Evolutionary conservation across 2,797 vertebrate species (phyloP), one percentile per base, ranked within the genome.

Genomic region (Chrysocyon brachyurus): DNA sequence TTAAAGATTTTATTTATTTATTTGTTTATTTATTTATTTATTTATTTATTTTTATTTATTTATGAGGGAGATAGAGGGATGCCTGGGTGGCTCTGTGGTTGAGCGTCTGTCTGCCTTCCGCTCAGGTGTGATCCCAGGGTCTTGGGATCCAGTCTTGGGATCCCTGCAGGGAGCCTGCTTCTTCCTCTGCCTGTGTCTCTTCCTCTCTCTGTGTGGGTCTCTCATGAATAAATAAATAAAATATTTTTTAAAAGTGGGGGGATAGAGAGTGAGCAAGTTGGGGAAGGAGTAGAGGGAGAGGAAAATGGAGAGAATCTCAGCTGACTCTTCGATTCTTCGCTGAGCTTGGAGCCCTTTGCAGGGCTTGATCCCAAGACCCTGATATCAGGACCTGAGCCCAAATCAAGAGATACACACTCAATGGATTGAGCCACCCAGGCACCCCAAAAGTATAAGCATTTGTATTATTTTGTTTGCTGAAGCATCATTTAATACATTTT

Each of bases 381-480:
- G 17, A 68, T 8, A 68, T 68, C 66, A 68, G 66, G n/a, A 68
- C 17, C n/a, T 68, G 66, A 68, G 21, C n/a, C n/a, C n/a, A 68
- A 68, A 21, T 33, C 66, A 33, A 33, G 66, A 68, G 66, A 68
- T n/a, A 33, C n/a, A 68, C 17, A 19, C 19, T 68, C n/a, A 19
- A 68, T 9, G 16, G 28, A 33, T 9, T 33, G 66, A 68, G 66
- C n/a, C n/a, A 33, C 64, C 31, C 66, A 68, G n/a, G 66, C 0
- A 14, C 66, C n/a, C 16, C 31, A 0, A 6, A 91, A 90, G 40
- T 73, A 21, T 63, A 88, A 85, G 36, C 72, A 77, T 86, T 89
- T 87, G 61, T 9, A 84, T n/a, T 90, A 40, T 85, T 96, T 96
- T 79, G 90, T 40, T 96, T 87, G 52, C 81, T 52, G 15, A 88